Percentiles rank a stretch among this genome's conserved stretches.
Evolutionary conservation across 2,113 vertebrate genomes (phyloP).

Genomic region (Xiphophorus maculatus): DNA sequence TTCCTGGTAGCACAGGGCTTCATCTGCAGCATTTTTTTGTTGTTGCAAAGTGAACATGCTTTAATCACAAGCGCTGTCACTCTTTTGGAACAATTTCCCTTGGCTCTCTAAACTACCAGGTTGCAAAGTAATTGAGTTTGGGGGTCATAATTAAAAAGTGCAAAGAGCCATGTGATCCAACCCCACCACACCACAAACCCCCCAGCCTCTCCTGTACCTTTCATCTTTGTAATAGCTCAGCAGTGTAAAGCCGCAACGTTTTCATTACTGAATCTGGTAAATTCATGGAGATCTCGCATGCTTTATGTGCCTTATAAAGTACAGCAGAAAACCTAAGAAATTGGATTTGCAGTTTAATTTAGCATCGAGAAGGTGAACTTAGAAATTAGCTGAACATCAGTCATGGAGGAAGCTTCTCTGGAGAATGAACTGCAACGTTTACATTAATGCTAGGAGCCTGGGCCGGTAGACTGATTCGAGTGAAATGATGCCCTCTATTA

Average conservation of each 20-base stretch:
- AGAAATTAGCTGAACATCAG: constrained; percentile 23
- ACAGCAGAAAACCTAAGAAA: constrained; percentile 41
- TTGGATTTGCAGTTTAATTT: constrained; percentile 56
- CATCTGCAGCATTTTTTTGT: constrained; percentile 16
- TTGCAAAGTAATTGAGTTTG: constrained; percentile 76
- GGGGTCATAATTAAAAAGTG: constrained; percentile 76
- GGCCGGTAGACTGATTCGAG: not conserved
- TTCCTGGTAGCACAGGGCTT: constrained; percentile 12
- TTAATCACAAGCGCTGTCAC: constrained; percentile 69
- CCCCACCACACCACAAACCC: not conserved
- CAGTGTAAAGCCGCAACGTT: constrained; percentile 48
- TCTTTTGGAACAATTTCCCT: constrained; percentile 59
- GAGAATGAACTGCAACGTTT: not conserved
- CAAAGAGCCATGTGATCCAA: constrained; percentile 72
- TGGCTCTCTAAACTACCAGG: constrained; percentile 60
- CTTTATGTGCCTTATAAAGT: constrained; percentile 55
- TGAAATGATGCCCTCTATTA: constrained; percentile 1
- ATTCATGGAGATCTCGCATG: constrained; percentile 41
- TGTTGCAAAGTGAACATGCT: constrained; percentile 49
- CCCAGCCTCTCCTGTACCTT: constrained; percentile 31
- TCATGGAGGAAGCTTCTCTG: not conserved
- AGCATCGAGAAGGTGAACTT: constrained; percentile 32
- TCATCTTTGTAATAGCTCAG: constrained; percentile 67
- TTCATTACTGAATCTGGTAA: constrained; percentile 55
- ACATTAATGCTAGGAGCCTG: not conserved